These are phyloP conservation scores for Hippocampus mohnikei DNA, from an alignment of 2,113 vertebrate genomes.

Conservation along the genomic window DNA sequence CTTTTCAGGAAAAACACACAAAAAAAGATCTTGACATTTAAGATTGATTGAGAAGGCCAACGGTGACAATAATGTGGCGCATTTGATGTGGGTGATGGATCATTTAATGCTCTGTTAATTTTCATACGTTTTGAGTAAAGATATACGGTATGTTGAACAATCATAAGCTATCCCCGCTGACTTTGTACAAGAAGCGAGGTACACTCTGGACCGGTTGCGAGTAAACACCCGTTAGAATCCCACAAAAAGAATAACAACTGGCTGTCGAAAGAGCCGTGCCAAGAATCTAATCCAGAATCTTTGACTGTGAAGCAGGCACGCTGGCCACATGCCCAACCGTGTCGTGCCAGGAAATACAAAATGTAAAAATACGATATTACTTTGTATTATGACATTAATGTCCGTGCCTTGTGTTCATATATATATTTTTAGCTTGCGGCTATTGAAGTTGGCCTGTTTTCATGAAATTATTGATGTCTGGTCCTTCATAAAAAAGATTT, in stretches of 20 bases:
- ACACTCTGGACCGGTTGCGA: background rate
- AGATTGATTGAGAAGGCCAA: too few relatives aligned
- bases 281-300: background rate
- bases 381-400: background rate
- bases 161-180: background rate
- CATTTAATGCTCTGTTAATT: too few relatives aligned
- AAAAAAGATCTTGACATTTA: background rate
- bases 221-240: background rate
- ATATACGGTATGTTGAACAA: background rate
- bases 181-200: background rate
- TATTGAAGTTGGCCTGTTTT: background rate
- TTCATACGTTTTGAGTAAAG: too few relatives aligned
- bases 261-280: background rate
- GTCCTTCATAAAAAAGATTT: background rate
- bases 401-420: background rate
- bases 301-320: background rate
- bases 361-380: background rate
- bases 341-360: background rate
- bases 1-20: background rate
- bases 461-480: background rate
- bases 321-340: background rate
- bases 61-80: too few relatives aligned
- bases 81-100: too few relatives aligned
- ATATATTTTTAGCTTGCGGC: background rate
- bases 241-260: background rate